These are phyloP conservation scores for Yponomeuta malinellus DNA, from an alignment of 2,888 invertebrate genomes.

Conservation along the genomic window DNA sequence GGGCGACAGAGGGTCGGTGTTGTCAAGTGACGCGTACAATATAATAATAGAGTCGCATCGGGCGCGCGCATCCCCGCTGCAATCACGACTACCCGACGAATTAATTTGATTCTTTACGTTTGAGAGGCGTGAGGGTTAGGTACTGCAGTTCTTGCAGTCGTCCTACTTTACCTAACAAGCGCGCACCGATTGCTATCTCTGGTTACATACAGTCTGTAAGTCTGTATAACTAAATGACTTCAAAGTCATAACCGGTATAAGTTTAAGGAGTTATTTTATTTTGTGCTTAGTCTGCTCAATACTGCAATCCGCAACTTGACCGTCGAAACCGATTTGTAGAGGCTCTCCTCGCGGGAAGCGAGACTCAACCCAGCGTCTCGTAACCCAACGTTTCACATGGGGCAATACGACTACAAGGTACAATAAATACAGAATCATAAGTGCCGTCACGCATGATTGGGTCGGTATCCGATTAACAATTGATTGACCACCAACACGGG, in stretches of 20 bases:
- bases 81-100: neutral
- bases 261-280: too few species aligned
- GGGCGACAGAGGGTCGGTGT: slow-evolving; percentile 31
- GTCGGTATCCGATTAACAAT: neutral
- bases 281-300: too few species aligned
- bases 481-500: neutral
- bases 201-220: neutral
- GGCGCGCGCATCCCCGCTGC: neutral
- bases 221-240: neutral
- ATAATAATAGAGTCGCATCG: slow-evolving; percentile 33
- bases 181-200: neutral
- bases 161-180: neutral
- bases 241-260: neutral
- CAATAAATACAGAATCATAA: neutral
- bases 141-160: neutral
- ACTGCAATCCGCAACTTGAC: too few species aligned
- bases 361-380: too few species aligned
- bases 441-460: neutral
- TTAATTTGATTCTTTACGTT: neutral
- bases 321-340: too few species aligned
- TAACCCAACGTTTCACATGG: too few species aligned
- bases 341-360: too few species aligned
- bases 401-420: too few species aligned
- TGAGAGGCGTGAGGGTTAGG: neutral
- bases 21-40: slow-evolving; percentile 47